A percentile compares a stretch with the other conserved stretches of the same genome.
Conservation (phyloP, 2,113 vertebrate species). For the Prunella fulvescens region DNA sequence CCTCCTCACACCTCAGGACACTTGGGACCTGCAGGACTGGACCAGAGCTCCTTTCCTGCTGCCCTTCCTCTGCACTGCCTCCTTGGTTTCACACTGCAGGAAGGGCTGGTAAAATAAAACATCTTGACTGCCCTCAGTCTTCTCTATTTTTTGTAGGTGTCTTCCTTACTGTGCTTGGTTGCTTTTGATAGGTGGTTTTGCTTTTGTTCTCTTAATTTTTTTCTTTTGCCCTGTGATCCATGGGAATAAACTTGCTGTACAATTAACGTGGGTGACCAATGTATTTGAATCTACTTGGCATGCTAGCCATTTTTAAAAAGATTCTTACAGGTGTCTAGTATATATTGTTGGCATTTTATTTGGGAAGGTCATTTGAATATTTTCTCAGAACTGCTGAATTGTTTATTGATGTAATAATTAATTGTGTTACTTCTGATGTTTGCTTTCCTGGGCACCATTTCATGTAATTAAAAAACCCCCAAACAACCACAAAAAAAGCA, state of each 20-base stretch:
- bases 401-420: constrained; percentile 32
- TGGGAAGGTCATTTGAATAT: constrained; percentile 21
- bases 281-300: neutral
- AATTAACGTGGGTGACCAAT: neutral
- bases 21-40: fast-evolving
- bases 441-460: neutral
- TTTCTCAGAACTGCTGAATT: constrained; percentile 19
- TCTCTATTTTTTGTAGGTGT: neutral
- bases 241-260: neutral
- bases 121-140: neutral
- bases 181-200: neutral
- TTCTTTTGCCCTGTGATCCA: neutral
- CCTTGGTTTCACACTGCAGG: neutral
- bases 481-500: neutral
- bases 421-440: constrained; percentile 15
- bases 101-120: neutral
- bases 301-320: neutral
- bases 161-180: neutral
- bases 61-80: neutral
- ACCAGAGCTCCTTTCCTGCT: neutral
- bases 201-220: neutral
- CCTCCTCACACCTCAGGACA: neutral
- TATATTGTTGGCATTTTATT: neutral
- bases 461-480: neutral
- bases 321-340: neutral